A percentile compares a stretch with the other conserved stretches of the same genome.
Conservation (phyloP, 2,888 invertebrate genomes). For the Andrena camellia region DNA sequence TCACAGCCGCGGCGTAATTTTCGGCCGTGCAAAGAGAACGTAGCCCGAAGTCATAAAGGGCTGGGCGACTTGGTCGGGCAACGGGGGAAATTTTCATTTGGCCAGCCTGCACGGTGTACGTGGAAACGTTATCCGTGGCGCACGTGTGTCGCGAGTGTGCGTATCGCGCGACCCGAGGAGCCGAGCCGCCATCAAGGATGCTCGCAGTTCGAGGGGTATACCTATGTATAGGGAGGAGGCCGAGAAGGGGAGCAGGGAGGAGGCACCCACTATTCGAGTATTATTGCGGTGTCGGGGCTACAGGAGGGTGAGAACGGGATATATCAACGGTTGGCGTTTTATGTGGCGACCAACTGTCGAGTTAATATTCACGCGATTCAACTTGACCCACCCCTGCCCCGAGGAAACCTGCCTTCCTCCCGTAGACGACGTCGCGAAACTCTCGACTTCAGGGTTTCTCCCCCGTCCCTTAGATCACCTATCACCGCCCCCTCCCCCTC, state of each 20-base stretch:
- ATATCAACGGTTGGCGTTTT: slow-evolving; percentile 79
- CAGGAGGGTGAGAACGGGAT: slow-evolving; percentile 67
- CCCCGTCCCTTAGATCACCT: slow-evolving; percentile 8
- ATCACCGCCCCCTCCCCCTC: background rate
- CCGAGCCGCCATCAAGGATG: slow-evolving; percentile 33
- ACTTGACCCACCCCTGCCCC: slow-evolving; percentile 47
- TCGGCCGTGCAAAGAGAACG: slow-evolving; percentile 47
- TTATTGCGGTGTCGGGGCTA: slow-evolving; percentile 72
- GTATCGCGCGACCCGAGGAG: slow-evolving; percentile 33
- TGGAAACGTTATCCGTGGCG: slow-evolving; percentile 26
- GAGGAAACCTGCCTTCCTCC: slow-evolving; percentile 2
- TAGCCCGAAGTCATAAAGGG: slow-evolving; percentile 62
- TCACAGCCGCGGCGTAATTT: slow-evolving; percentile 46
- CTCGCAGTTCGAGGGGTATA: slow-evolving; percentile 43
- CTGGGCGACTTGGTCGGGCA: slow-evolving; percentile 32
- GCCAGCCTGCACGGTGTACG: slow-evolving; percentile 28
- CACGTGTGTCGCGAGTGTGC: slow-evolving; percentile 45
- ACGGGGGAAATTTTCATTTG: slow-evolving; percentile 75
- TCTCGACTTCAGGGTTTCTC: slow-evolving; percentile 45
- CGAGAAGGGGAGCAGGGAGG: slow-evolving; percentile 49
- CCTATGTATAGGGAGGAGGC: slow-evolving; percentile 6
- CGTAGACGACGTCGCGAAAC: slow-evolving; percentile 57
- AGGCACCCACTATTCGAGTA: slow-evolving; percentile 70
- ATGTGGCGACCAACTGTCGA: slow-evolving; percentile 80
- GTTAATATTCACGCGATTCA: slow-evolving; percentile 79